Evolutionary conservation across 1,140 invertebrate genomes (phyloP).

Genomic region (Centruroides sculpturatus): DNA sequence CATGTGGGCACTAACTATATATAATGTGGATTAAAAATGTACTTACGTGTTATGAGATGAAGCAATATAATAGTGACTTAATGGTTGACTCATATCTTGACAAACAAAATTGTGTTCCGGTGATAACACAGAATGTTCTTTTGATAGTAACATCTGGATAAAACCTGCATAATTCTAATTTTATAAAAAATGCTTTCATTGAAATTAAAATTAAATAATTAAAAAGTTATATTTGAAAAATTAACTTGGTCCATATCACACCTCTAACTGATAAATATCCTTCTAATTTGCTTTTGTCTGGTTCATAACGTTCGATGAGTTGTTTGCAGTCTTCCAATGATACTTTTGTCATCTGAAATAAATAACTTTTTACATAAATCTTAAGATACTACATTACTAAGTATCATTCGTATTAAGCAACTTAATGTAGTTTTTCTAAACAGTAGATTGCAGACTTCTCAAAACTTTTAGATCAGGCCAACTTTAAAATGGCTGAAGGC

Average conservation of each 20-base stretch:
- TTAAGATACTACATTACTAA: too few species aligned
- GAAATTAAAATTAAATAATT: too few species aligned
- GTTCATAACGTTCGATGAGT: constrained; percentile 29
- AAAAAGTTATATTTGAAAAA: too few species aligned
- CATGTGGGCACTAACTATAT: too few species aligned
- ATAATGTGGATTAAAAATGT: too few species aligned
- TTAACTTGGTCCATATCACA: constrained; percentile 6
- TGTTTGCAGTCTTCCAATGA: constrained; percentile 21
- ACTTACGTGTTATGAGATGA: constrained; percentile 48
- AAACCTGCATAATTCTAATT: not conserved
- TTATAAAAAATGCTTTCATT: too few species aligned
- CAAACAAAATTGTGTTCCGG: constrained; percentile 29
- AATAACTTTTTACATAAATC: not conserved
- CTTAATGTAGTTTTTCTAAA: too few species aligned
- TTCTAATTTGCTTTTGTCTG: constrained; percentile 21
- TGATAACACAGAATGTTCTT: constrained; percentile 30
- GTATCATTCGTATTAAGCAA: too few species aligned
- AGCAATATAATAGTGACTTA: constrained; percentile 47
- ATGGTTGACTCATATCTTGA: constrained; percentile 46
- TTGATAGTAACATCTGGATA: constrained; percentile 25
- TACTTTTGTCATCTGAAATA: constrained; percentile 18
- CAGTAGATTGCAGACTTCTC: too few species aligned
- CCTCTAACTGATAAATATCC: constrained; percentile 22
- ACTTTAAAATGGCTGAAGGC: too few species aligned
- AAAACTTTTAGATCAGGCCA: too few species aligned